Evolutionary conservation across 2,888 invertebrate genomes (phyloP), one percentile per base, ranked within the genome.

Genomic region (Helleia helle): DNA sequence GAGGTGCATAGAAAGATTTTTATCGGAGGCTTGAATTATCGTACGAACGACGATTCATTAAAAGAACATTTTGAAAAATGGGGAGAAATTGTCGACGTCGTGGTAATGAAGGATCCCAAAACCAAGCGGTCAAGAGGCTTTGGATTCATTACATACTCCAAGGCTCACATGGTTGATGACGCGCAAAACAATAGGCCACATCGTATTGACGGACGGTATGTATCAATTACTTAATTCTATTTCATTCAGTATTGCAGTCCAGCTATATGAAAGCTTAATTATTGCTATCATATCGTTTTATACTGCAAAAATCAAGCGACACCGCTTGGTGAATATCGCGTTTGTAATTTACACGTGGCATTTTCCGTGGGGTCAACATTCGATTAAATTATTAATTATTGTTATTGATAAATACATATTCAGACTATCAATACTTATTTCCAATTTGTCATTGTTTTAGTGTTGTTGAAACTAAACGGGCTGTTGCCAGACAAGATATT

Each of bases 21-120:
- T 65, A 97, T 98, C 63, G 98, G 97, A 28, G 97, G 97, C 9
- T 80, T 98, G 24, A 97, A 97, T 71, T 97, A 96, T 69, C 91
- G 95, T 48, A 97, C 97, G 2, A 94, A 95, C 0, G 97, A 97
- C 60, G 97, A 97, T 41, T 94, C 95, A 1, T 71, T 98, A 5
- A 96, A 96, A 68, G 88, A 91, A n/a, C 96, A 97, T 80, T 99
- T 97, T 70, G 95, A 95, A 61, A 93, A 97, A 89, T 99, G 95
- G 94, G 98, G 98, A 18, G 95, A 96, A 72, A 95, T 97, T 50
- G 95, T 96, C 0, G 97, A 97, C 66, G 96, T 96, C 6, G 96
- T 97, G 2, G 97, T 97, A 0, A 97, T 97, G 97, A 95, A 96
- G 67, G 97, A 97, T 65, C 95, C 96, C 0, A 93, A 93, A 58